Evolutionary conservation across 1,140 invertebrate genomes (phyloP), one percentile per base, ranked within the genome.

Genomic region (Wiebesia pumilae): DNA sequence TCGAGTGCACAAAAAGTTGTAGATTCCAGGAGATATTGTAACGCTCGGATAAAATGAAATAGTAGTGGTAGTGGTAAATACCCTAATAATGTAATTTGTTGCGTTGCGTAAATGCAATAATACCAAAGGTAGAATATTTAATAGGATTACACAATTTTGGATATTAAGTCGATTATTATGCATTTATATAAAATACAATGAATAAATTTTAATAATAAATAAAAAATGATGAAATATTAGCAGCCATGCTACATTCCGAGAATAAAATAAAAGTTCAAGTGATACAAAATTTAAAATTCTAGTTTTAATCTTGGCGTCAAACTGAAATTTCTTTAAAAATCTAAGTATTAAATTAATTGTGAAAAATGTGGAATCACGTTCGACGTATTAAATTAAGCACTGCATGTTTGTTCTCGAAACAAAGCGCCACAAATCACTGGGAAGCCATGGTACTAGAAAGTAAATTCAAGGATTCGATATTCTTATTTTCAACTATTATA

Each of bases 101-200:
- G 19, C 19, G n/a, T 75, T 73, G 71, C 16, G 16, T 69, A 69
- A 33, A 69, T 69, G 65, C n/a, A 69, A 69, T 69, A 69, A 69
- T 33, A 35, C 33, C n/a, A 24, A 27, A 27, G 21, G 10, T 35
- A 3, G 65, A 69, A 69, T 33, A 33, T 69, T 35, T 33, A 69
- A 69, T 30, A 35, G n/a, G 12, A 69, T 69, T 33, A 69, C 33
- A 12, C n/a, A 33, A 35, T 27, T 1, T 4, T 14, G 58, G 58
- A 62, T 62, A 62, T 62, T 62, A 4, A 62, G 24, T 62, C 58
- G 58, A 69, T 35, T 35, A 35, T 12, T 69, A 12, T 69, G 30
- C 12, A 35, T 30, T 69, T 69, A 35, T 69, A 1, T 35, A 30
- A n/a, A 65, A 47, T 47, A 47, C 16, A 65, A 65, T 65, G n/a